Evolutionary conservation across 2,797 vertebrate species (phyloP), one percentile per base, ranked within the genome.

Genomic region (Coregonus suidteri): DNA sequence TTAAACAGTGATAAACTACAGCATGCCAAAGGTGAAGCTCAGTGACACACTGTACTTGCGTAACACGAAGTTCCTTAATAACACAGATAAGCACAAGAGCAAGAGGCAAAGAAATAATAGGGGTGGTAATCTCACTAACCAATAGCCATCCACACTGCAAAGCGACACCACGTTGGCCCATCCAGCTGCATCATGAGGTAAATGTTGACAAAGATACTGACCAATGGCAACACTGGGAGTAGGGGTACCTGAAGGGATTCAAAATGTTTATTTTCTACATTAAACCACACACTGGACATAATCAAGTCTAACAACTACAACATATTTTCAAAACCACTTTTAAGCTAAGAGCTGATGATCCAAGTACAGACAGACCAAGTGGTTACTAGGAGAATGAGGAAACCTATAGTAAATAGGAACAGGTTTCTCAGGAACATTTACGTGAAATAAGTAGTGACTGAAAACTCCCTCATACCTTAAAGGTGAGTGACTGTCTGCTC

Each of bases 161-260:
- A 96, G 41, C 90, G 89, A 0, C 75, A 79, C 96, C 96, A 97
- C 25, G 95, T 97, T 52, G 79, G 25, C 0, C 77, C 0, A 76
- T 88, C 89, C 84, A 97, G 84, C 83, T 95, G 93, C 85, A 96
- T 95, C 96, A 96, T 97, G 84, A 97, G 94, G 88, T 96, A 94
- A 86, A 97, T 62, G 71, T 97, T 97, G 78, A 97, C 52, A 31
- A 96, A 96, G 73, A 95, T 92, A 85, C 96, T 97, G 86, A 95
- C 56, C 67, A 97, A 70, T 0, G 96, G 96, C 53, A 97, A 90
- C 4, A 95, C 7, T 0, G 96, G 96, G 72, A 97, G 90, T 76
- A 91, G 88, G 76, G 96, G 96, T 16, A 97, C 96, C 96, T 97
- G 9, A 67, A 20, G 52, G 47, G n/a, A 14, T 31, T 66, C 13